phyloP scores from a whole-genome alignment of 2,113 vertebrate species.

The Chelonoidis abingdonii region DNA sequence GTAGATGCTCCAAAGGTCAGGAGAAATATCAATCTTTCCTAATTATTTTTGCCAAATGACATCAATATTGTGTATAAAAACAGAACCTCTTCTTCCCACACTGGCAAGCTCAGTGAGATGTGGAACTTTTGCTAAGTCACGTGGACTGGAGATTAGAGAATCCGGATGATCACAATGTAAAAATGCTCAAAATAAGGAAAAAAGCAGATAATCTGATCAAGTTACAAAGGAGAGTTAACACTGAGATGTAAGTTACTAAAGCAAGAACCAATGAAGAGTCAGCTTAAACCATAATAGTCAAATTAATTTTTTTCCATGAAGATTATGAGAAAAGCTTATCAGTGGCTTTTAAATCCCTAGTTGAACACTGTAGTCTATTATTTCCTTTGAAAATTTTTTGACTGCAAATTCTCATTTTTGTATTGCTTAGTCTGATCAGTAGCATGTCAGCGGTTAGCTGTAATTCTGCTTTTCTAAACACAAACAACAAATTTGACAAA shows the following conservation, averaged over 20 bases:
- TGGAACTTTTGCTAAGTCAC: neutral
- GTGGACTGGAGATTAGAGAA: neutral
- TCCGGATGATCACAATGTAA: neutral
- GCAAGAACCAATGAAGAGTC: neutral
- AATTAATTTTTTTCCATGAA: neutral
- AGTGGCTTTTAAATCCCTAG: neutral
- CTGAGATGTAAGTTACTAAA: neutral
- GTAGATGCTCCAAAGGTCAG: slow-evolving; percentile 9
- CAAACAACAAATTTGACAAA: neutral
- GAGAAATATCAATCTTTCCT: neutral
- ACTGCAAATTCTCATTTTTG: neutral
- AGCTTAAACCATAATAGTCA: neutral
- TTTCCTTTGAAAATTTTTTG: neutral
- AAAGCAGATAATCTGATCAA: neutral
- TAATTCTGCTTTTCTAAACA: slow-evolving; percentile 29
- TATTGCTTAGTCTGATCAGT: neutral
- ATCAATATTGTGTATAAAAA: neutral
- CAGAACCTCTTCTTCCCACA: neutral
- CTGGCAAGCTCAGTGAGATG: neutral
- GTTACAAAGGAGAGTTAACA: neutral
- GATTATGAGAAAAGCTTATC: neutral
- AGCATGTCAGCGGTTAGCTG: neutral
- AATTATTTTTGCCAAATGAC: slow-evolving; percentile 34
- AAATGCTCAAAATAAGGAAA: neutral
- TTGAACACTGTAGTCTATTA: neutral